phyloP scores from a whole-genome alignment of 2,113 vertebrate species.

The Dasyprocta punctata region DNA sequence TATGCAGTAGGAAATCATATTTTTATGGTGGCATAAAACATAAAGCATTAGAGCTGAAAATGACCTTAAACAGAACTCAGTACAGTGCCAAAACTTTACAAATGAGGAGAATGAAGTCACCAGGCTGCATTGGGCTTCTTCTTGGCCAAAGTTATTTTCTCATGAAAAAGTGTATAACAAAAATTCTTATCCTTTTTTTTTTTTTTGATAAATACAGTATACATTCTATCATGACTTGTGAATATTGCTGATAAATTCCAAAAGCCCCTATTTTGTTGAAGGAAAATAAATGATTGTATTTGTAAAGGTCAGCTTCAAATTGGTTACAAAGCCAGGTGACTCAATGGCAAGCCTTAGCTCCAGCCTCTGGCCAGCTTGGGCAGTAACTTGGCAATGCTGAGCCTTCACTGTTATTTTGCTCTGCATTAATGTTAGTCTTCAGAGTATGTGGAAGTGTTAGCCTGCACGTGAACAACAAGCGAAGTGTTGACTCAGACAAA shows the following conservation, averaged over 20 bases:
- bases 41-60: constrained; percentile 44
- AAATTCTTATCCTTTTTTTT: neutral
- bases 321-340: neutral
- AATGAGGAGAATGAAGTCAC: neutral
- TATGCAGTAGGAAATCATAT: neutral
- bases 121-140: neutral
- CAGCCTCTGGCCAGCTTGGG: neutral
- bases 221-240: neutral
- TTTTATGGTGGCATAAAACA: constrained; percentile 33
- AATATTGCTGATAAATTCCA: constrained; percentile 31
- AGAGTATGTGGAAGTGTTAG: neutral
- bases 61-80: constrained; percentile 4
- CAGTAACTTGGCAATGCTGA: neutral
- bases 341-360: neutral
- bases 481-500: constrained; percentile 9
- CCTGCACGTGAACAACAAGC: neutral
- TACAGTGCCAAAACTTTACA: neutral
- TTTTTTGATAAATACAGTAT: neutral
- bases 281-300: neutral
- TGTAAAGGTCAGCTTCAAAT: neutral
- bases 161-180: neutral
- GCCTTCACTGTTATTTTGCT: neutral
- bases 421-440: neutral
- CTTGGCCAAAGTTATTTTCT: constrained; percentile 42
- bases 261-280: neutral